Percentiles rank a stretch among this genome's conserved stretches.
These are phyloP conservation scores for Antheraea assamensis DNA, from an alignment of 2,888 invertebrate genomes.

Conservation along the genomic window DNA sequence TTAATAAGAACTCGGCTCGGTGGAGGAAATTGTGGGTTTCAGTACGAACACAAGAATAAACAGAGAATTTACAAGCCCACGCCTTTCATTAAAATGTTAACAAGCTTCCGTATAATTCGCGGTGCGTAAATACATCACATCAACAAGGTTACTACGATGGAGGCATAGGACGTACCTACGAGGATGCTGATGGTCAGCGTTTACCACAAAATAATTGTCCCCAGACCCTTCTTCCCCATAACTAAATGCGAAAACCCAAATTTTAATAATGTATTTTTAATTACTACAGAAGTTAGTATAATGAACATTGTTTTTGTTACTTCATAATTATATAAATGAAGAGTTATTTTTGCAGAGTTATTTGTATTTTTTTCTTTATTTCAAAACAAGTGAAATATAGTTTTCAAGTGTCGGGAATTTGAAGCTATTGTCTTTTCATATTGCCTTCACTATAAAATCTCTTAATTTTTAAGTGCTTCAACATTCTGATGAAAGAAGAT, in stretches of 20 bases:
- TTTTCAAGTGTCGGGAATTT: not conserved
- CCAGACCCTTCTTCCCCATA: slow-evolving; percentile 39
- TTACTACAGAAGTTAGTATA: not conserved
- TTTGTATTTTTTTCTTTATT: too few relatives aligned
- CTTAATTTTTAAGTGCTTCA: not conserved
- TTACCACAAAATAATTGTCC: slow-evolving; percentile 56
- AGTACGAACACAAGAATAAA: slow-evolving; percentile 50
- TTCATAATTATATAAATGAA: slow-evolving; percentile 1
- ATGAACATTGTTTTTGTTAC: slow-evolving; percentile 1
- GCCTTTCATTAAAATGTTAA: slow-evolving; percentile 73
- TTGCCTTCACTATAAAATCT: not conserved
- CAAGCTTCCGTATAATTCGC: slow-evolving; percentile 65
- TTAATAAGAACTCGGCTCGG: slow-evolving; percentile 39
- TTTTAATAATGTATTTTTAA: not conserved
- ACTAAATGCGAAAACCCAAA: slow-evolving; percentile 32
- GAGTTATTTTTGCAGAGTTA: not conserved
- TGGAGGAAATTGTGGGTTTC: slow-evolving; percentile 41
- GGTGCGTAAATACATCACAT: slow-evolving; percentile 64
- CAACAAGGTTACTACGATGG: slow-evolving; percentile 46
- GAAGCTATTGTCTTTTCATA: not conserved
- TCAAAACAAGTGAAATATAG: too few relatives aligned
- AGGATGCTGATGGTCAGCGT: slow-evolving; percentile 61
- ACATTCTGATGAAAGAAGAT: too few relatives aligned
- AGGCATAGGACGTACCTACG: slow-evolving; percentile 38
- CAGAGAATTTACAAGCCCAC: slow-evolving; percentile 57